A percentile compares a stretch with the other conserved stretches of the same genome.
These are phyloP conservation scores for Siphamia tubifer DNA, from an alignment of 2,113 vertebrate genomes.

Conservation along the genomic window DNA sequence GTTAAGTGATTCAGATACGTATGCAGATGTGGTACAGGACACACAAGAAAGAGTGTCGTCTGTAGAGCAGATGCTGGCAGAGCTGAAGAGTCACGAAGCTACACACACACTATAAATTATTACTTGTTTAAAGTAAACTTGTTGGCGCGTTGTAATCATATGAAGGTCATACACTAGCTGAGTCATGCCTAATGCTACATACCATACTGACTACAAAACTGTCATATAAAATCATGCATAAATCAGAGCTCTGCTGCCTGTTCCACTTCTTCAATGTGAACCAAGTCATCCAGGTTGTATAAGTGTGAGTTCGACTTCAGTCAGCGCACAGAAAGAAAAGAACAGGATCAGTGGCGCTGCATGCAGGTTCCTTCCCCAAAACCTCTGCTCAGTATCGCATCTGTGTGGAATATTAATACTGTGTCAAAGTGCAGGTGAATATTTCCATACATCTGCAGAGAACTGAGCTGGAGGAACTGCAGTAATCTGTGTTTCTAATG, in stretches of 20 bases:
- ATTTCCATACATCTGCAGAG: slow-evolving; percentile 29
- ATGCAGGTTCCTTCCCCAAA: slow-evolving; percentile 40
- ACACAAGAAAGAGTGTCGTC: neutral
- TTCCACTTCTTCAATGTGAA: slow-evolving; percentile 20
- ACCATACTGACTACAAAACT: slow-evolving; percentile 13
- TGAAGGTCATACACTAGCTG: neutral
- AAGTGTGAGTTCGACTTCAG: neutral
- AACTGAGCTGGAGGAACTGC: slow-evolving; percentile 25
- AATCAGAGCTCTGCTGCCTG: slow-evolving; percentile 28
- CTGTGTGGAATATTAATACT: slow-evolving; percentile 58
- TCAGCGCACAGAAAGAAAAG: neutral
- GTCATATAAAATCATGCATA: slow-evolving; percentile 5
- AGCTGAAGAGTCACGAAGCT: neutral
- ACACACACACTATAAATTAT: neutral
- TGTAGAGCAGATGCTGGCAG: neutral
- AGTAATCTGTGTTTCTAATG: neutral
- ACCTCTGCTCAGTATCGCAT: slow-evolving; percentile 29
- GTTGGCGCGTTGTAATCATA: neutral
- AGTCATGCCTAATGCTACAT: neutral
- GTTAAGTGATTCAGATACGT: too few relatives aligned
- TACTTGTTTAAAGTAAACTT: neutral
- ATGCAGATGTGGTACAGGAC: neutral
- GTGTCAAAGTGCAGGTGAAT: slow-evolving; percentile 48
- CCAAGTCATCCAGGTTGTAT: neutral
- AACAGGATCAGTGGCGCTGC: slow-evolving; percentile 43